phyloP scores from a whole-genome alignment of 64 coral and sea anemone genomes.

The Actinia equina region DNA sequence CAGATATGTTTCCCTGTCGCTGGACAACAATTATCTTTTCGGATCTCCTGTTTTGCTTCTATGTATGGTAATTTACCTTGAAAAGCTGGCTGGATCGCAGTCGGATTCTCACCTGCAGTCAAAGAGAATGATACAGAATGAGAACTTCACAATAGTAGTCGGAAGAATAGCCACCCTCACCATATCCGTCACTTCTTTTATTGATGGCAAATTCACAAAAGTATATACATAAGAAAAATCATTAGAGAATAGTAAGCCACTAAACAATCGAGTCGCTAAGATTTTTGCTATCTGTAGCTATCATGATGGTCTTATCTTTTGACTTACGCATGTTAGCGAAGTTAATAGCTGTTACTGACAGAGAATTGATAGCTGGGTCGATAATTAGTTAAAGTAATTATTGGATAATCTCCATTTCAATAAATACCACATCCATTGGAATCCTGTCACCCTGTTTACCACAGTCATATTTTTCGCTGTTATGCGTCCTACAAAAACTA shows the following conservation, averaged over 20 bases:
- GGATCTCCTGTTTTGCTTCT: neutral
- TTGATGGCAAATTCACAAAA: too few species aligned
- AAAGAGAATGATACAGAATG: neutral
- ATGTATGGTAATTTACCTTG: neutral
- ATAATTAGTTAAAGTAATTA: neutral
- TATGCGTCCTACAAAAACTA: neutral
- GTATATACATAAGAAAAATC: too few species aligned
- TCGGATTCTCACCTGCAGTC: slow-evolving; percentile 3
- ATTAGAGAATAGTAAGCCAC: too few species aligned
- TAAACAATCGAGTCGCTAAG: too few species aligned
- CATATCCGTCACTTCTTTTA: too few species aligned
- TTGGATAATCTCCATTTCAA: neutral
- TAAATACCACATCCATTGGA: neutral
- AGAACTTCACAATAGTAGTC: neutral
- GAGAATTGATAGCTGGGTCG: neutral
- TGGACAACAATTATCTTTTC: neutral
- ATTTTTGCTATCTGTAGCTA: too few species aligned
- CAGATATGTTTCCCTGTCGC: neutral
- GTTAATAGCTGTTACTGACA: neutral
- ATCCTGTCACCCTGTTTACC: neutral
- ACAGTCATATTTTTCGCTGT: neutral
- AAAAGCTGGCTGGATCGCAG: neutral
- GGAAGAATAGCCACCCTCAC: neutral
- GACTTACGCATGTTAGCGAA: neutral
- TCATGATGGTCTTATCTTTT: neutral